phyloP scores from a whole-genome alignment of 2,888 invertebrate genomes.

The Nycteola revayana region DNA sequence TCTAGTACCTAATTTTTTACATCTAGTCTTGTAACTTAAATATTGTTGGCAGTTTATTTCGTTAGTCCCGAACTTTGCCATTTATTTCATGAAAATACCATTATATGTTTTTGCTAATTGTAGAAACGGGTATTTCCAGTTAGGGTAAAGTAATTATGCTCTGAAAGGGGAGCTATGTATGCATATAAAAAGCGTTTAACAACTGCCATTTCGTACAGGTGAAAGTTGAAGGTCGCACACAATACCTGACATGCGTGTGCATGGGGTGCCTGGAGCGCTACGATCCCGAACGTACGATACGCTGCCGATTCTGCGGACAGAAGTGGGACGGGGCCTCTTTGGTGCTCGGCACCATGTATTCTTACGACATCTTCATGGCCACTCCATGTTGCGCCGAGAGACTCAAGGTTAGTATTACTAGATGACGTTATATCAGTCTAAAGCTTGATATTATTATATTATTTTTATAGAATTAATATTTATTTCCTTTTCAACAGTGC shows the following conservation, averaged over 20 bases:
- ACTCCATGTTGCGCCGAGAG: constrained; percentile 97
- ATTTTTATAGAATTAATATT: neutral
- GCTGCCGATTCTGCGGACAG: constrained; percentile 92
- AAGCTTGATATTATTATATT: neutral
- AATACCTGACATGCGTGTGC: constrained; percentile 96
- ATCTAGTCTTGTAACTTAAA: too few relatives aligned
- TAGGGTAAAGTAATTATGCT: too few relatives aligned
- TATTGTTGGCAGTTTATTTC: too few relatives aligned
- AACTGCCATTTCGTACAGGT: too few relatives aligned
- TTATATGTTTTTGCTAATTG: too few relatives aligned
- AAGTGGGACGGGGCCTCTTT: constrained; percentile 97
- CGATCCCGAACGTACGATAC: constrained; percentile 87
- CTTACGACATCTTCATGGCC: constrained; percentile 98
- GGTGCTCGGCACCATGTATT: constrained; percentile 98
- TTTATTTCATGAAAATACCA: too few relatives aligned
- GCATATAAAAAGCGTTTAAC: too few relatives aligned
- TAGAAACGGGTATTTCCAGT: too few relatives aligned
- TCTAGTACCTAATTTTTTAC: too few relatives aligned
- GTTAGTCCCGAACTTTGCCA: too few relatives aligned
- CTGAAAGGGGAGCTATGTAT: too few relatives aligned
- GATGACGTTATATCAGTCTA: too few relatives aligned
- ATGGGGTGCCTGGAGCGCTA: constrained; percentile 96
- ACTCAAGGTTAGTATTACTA: constrained; percentile 86
- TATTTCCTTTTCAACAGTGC: constrained; percentile 93
- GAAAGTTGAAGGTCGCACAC: constrained; percentile 93